Percentiles rank a stretch among this genome's conserved stretches.
phyloP scores from a whole-genome alignment of 37 sponge, comb jelly and placozoan species.

The Diacarnus erythraeanus region DNA sequence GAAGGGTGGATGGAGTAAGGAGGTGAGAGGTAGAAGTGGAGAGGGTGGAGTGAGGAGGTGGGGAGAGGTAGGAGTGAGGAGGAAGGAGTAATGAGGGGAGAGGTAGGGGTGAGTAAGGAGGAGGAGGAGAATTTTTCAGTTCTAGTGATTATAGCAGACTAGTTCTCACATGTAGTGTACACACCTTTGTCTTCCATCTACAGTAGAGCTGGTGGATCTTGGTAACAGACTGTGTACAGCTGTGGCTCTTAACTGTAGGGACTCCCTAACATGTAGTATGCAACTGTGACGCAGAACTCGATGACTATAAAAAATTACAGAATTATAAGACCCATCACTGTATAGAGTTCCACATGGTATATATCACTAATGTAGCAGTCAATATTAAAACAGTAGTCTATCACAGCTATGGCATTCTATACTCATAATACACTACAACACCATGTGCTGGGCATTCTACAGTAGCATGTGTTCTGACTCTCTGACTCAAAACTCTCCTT shows the following conservation, averaged over 20 bases:
- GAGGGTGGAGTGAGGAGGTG: too few relatives aligned
- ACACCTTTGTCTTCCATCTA: background rate
- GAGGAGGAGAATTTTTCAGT: background rate
- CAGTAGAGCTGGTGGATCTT: background rate
- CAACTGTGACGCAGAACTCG: constrained; percentile 44
- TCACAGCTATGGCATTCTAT: background rate
- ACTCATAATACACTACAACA: background rate
- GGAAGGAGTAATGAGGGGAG: too few relatives aligned
- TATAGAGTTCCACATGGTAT: too few relatives aligned
- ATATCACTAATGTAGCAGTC: too few relatives aligned
- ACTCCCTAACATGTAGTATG: constrained; percentile 32
- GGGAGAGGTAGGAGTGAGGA: too few relatives aligned
- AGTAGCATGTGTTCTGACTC: too few relatives aligned
- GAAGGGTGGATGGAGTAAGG: too few relatives aligned
- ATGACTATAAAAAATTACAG: constrained; percentile 23
- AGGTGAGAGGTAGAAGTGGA: too few relatives aligned
- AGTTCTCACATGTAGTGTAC: background rate
- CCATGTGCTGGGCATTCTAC: too few relatives aligned
- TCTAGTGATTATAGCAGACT: too few relatives aligned
- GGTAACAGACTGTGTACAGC: constrained; percentile 23
- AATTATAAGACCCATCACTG: too few relatives aligned
- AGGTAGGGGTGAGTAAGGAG: background rate
- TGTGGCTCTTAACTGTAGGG: constrained; percentile 28
- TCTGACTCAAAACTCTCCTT: too few relatives aligned
- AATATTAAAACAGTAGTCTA: background rate